Base-by-base conservation (phyloP, 2,888 invertebrate species). In the Linnaemya tessellans region DNA sequence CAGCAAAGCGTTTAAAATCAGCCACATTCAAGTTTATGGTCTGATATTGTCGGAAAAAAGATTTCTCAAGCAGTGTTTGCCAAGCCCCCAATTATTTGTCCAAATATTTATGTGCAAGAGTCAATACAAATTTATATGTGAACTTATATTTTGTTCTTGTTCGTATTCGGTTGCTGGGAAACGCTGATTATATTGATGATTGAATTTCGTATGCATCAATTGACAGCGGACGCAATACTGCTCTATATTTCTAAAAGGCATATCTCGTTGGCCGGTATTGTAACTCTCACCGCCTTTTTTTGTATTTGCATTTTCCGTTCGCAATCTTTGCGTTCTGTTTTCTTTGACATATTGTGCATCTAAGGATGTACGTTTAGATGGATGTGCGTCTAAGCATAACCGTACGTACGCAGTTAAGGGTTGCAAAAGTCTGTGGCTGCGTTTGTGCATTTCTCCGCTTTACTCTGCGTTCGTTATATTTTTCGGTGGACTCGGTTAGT, bases 211-310 rank as follows among this genome's bases (percentile, higher is more conserved):
- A 65, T 60, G 65, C 75, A 62, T 80, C 80, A 71, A 46, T 77
- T 67, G 77, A 70, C 25, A 80, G 62, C 62, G 13, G 78, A 78
- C 73, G 73, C 84, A 84, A 56, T 74, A 79, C 81, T 85, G 81
- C 78, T 85, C 84, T 58, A 71, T 49, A 81, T 84, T 85, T 81
- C 58, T n/a, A 71, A 51, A 70, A 77, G 65, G 56, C 56, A 30
- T 54, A 68, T 74, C 73, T 78, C 20, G 74, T 68, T 81, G 78
- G 43, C 73, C 77, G 77, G 81, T 68, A 49, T 78, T 81, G 74
- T 35, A 56, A 49, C 54, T 79, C 79, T 78, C 41, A 11, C 41
- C 56, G 25, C 22, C 38, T 80, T 65, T 30, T 10, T 15, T 73
- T 60, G 46, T 75, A 25, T 30, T 80, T 78, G 11, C 38, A 18